Evolutionary conservation across 2,797 vertebrate genomes (phyloP), one percentile per base, ranked within the genome.

Genomic region (Melanotaenia nigrans): DNA sequence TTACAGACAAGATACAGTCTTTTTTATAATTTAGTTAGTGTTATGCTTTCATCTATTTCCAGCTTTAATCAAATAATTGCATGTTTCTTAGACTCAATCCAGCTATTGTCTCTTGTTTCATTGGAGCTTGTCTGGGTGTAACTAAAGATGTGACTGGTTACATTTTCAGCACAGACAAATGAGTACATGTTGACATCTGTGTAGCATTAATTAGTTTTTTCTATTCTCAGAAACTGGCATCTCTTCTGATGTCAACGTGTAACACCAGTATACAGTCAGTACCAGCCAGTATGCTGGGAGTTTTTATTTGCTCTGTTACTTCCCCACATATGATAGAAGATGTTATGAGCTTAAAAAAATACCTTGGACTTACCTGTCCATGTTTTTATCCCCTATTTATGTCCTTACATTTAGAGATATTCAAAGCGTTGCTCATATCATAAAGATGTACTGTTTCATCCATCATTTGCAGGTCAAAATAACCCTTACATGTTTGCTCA

Each of bases 161-260:
- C 35, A 77, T 96, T 82, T 97, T 97, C 77, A 98, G 96, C 42
- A 77, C 22, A 0, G 96, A 97, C 1, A 71, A 78, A 96, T 97
- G 85, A 93, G 95, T 91, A 68, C 1, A 58, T 13, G 25, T 33
- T 57, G 18, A 42, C 20, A 59, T 20, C 1, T 12, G 3, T 12
- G 0, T 35, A 33, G 25, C 32, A 32, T 54, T 58, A 30, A 8
- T 24, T 24, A 4, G 11, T 0, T 61, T 35, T 66, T 11, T 58
- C 22, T 65, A 47, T 70, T 55, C 57, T 65, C 56, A 55, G 51
- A 55, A 32, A 14, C 24, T 30, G 25, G 25, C 54, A 14, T 18
- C 25, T 55, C 16, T 18, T 30, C 18, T 32, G 8, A 25, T 55
- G 51, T 55, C 22, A 55, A 32, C 30, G 25, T 55, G 28, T 30